Percentiles rank a stretch among this genome's conserved stretches.
These are phyloP conservation scores for Pissodes strobi DNA, from an alignment of 1,140 invertebrate species.

Conservation along the genomic window DNA sequence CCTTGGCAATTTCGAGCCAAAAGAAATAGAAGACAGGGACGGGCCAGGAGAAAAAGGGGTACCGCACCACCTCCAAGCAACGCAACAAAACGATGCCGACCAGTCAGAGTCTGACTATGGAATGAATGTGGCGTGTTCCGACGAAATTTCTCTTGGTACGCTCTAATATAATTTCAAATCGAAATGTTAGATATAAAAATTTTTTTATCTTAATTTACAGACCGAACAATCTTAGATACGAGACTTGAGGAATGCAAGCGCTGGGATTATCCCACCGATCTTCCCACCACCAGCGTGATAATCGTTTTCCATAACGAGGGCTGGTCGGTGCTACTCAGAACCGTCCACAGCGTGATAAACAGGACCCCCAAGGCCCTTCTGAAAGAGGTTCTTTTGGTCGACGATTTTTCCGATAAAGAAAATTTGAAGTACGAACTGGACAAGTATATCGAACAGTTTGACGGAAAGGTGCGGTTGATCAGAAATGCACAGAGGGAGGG, in stretches of 20 bases:
- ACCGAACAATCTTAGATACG: constrained; percentile 83
- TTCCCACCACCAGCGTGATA: constrained; percentile 93
- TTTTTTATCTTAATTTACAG: constrained; percentile 5
- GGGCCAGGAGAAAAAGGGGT: constrained; percentile 87
- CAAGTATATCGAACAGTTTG: constrained; percentile 84
- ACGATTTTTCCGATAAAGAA: constrained; percentile 97
- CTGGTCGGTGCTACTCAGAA: constrained; percentile 91
- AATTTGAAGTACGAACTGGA: constrained; percentile 88
- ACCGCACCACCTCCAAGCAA: constrained; percentile 71
- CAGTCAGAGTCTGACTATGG: constrained; percentile 87
- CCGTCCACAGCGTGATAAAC: constrained; percentile 96
- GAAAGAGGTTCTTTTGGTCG: constrained; percentile 96
- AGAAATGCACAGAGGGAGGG: constrained; percentile 88
- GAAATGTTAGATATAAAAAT: no score
- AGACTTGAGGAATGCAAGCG: constrained; percentile 89
- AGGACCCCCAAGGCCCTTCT: constrained; percentile 87
- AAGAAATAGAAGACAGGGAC: constrained; percentile 59
- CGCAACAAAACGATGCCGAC: constrained; percentile 73
- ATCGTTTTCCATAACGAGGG: constrained; percentile 99
- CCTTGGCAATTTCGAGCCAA: constrained; percentile 73
- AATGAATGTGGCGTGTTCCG: constrained; percentile 96
- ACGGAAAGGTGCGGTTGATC: constrained; percentile 86
- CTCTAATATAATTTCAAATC: no score
- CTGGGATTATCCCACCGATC: constrained; percentile 90
- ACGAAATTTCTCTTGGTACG: constrained; percentile 73